A percentile compares a stretch with the other conserved stretches of the same genome.
These are phyloP conservation scores for Theonella swinhoei DNA, from an alignment of 37 sponge, comb jelly and placozoan genomes.

Conservation along the genomic window DNA sequence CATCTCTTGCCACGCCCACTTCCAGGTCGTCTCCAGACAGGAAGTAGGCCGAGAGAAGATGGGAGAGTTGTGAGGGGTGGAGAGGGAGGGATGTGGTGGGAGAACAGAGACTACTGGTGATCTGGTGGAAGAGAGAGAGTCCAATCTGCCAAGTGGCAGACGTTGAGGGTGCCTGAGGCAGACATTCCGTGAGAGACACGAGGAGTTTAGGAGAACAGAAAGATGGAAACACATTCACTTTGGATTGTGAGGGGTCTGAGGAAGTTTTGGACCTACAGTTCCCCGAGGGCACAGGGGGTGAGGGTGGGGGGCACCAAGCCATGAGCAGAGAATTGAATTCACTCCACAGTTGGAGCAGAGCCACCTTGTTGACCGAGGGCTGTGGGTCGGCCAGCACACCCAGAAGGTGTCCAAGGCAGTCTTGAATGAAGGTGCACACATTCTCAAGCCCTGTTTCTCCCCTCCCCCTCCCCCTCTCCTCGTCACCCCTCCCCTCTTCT, in stretches of 20 bases:
- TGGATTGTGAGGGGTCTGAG: no score
- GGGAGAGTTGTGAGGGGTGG: neutral
- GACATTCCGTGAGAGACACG: neutral
- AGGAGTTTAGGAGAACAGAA: neutral
- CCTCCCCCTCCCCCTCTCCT: neutral
- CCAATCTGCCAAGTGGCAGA: neutral
- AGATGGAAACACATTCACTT: no score
- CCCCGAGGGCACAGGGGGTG: no score
- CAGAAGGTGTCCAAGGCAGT: conserved; percentile 13
- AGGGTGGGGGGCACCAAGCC: no score
- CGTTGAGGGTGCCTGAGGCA: neutral
- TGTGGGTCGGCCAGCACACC: neutral
- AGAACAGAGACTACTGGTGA: no score
- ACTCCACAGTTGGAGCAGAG: conserved; percentile 12
- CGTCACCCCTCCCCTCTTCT: neutral
- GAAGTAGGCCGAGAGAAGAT: neutral
- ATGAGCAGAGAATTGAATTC: conserved; percentile 25
- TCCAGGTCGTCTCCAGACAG: neutral
- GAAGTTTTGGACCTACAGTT: no score
- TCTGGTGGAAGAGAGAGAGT: neutral
- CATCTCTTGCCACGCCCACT: neutral
- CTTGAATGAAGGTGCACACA: neutral
- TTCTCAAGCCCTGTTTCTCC: neutral
- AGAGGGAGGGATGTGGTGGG: neutral
- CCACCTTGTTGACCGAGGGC: neutral